Evolutionary conservation across 2,797 vertebrate species (phyloP), one percentile per base, ranked within the genome.

Genomic region (Aldrovandia affinis): DNA sequence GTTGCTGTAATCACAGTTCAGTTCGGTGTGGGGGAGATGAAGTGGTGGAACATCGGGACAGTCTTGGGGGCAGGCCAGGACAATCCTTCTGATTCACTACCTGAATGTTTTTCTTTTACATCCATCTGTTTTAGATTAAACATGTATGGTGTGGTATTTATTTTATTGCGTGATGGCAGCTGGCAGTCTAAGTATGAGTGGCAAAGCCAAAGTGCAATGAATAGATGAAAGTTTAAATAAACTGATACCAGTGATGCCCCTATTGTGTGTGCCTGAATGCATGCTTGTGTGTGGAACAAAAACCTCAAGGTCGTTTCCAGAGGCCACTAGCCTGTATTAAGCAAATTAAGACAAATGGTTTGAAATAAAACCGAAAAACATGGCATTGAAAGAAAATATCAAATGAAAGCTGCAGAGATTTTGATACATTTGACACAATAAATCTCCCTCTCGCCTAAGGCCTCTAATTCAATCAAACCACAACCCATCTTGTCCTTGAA

Each of bases 111-210:
- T 78, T 54, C 25, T 28, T n/a, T 52, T 8, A 22, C 4, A 6
- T 6, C 63, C 47, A 54, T 52, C 61, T 36, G 8, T 39, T 47
- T 55, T 83, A 77, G 73, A 81, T 81, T 14, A 77, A 80, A 30
- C 63, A 79, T 59, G 81, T 63, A 57, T 85, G 87, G 86, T 52
- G 20, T 30, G 88, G 81, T 75, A 89, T 92, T 90, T 89, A 85
- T 94, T 93, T 93, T 91, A 79, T 93, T 25, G 85, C 81, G 86
- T 85, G 87, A 85, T 89, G 89, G 89, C 73, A 85, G 84, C 89
- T 87, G 91, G 92, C 85, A 87, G 88, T 87, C 88, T 88, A 85
- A 85, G 91, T 88, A 86, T 80, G 86, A 54, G 59, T 86, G 90
- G 88, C 83, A 86, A 90, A 89, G 86, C 20, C 83, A 30, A 15